Conservation (phyloP, 2,797 vertebrate genomes). For the Xiphorhynchus erythropygius region DNA sequence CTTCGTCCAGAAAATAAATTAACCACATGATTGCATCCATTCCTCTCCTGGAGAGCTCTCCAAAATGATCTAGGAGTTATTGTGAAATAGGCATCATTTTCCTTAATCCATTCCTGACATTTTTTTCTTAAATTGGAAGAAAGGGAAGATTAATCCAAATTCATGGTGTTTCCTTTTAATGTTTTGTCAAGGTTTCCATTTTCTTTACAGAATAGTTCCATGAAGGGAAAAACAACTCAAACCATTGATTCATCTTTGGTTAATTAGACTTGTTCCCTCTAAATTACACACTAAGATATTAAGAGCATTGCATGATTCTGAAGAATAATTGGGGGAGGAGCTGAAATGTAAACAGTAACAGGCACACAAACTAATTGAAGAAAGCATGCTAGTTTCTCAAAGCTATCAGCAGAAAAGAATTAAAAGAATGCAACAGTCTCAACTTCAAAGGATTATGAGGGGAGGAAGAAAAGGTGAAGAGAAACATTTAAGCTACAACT, state of each 20-base stretch:
- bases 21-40: constrained; percentile 32
- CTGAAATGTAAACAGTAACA: neutral
- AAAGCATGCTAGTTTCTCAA: neutral
- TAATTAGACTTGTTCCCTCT: neutral
- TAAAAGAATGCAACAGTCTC: neutral
- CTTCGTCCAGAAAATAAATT: constrained; percentile 39
- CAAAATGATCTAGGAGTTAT: neutral
- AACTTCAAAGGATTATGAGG: neutral
- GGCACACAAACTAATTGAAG: neutral
- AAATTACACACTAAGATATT: neutral
- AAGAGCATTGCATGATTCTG: neutral
- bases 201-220: neutral
- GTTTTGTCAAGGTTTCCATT: neutral
- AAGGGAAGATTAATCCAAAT: neutral
- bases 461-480: neutral
- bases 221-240: neutral
- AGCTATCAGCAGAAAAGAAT: constrained; percentile 4
- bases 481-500: neutral
- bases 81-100: constrained; percentile 7
- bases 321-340: neutral
- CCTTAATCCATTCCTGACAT: neutral
- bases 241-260: neutral
- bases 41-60: neutral
- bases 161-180: neutral
- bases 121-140: constrained; percentile 21